Conservation (phyloP, 2,888 invertebrate species). For the Anorthoa munda region DNA sequence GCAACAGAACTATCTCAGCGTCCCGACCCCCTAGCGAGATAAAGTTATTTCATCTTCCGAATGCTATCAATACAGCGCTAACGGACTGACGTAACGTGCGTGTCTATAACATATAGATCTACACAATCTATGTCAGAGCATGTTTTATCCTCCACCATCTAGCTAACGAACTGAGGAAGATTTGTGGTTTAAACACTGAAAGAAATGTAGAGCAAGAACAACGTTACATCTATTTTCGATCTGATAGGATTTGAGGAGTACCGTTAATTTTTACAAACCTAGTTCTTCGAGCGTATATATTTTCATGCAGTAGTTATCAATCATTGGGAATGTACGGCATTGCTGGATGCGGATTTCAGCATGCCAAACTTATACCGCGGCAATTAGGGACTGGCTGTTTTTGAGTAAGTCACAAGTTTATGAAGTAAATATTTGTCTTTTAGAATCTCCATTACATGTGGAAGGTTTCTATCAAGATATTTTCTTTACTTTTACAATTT, state of each 20-base stretch:
- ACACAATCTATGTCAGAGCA: slow-evolving; percentile 30
- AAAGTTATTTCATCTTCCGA: slow-evolving; percentile 57
- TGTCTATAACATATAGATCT: slow-evolving; percentile 55
- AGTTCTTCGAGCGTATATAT: not conserved
- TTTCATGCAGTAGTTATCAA: slow-evolving; percentile 39
- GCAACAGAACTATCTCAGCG: slow-evolving; percentile 25
- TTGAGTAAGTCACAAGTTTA: too few species aligned
- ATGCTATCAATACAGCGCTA: slow-evolving; percentile 47
- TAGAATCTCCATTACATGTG: too few species aligned
- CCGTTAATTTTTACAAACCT: slow-evolving; percentile 9
- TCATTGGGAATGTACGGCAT: slow-evolving; percentile 32
- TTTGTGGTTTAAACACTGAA: slow-evolving; percentile 45
- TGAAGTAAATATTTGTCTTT: too few species aligned
- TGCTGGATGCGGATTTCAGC: slow-evolving; percentile 28
- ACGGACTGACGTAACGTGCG: slow-evolving; percentile 59
- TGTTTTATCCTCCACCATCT: slow-evolving; percentile 39
- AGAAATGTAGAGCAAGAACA: slow-evolving; percentile 37
- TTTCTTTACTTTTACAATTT: too few species aligned
- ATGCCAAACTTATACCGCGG: slow-evolving; percentile 27
- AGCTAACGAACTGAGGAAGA: slow-evolving; percentile 56
- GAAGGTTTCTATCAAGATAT: too few species aligned
- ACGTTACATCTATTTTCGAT: slow-evolving; percentile 24
- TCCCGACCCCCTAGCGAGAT: slow-evolving; percentile 45
- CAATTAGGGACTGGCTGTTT: slow-evolving; percentile 3
- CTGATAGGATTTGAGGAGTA: slow-evolving; percentile 19